These are phyloP conservation scores for Lithophane leautieri DNA, from an alignment of 2,888 invertebrate genomes.

Conservation along the genomic window DNA sequence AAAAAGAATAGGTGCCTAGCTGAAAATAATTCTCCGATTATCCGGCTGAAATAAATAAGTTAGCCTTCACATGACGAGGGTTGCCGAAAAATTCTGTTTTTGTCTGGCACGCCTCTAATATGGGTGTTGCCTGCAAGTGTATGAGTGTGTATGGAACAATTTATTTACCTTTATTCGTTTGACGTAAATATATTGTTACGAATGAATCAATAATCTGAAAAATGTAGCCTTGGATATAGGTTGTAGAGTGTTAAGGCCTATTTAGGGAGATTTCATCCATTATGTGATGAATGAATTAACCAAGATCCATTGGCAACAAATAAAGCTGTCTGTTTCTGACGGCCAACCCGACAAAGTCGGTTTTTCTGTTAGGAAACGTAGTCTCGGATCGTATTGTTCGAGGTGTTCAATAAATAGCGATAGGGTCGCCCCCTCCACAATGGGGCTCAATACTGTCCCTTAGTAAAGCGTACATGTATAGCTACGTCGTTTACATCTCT, in stretches of 20 bases:
- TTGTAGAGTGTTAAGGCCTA: not conserved
- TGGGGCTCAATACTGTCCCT: constrained; percentile 44
- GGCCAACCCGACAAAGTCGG: constrained; percentile 11
- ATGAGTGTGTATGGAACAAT: constrained; percentile 45
- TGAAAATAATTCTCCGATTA: constrained; percentile 68
- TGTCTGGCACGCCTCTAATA: constrained; percentile 57
- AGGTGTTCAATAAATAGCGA: constrained; percentile 62
- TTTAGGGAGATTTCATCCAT: constrained; percentile 12
- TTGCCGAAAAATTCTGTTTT: constrained; percentile 60
- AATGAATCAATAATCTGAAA: constrained; percentile 2
- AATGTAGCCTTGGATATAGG: constrained; percentile 5
- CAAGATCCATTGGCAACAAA: constrained; percentile 40
- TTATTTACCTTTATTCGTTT: constrained; percentile 54
- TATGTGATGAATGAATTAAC: constrained; percentile 12
- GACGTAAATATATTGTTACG: constrained; percentile 33
- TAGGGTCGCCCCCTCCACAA: constrained; percentile 59
- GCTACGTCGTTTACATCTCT: constrained; percentile 38
- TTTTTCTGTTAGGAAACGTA: constrained; percentile 45
- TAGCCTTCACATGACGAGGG: constrained; percentile 68
- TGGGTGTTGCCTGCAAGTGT: constrained; percentile 42
- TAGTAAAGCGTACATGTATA: constrained; percentile 34
- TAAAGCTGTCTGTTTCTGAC: constrained; percentile 43
- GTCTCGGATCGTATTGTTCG: constrained; percentile 51
- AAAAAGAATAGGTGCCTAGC: constrained; percentile 62
- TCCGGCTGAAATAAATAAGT: constrained; percentile 70